Evolutionary conservation across 2,888 invertebrate species (phyloP).

Genomic region (Chirona hameri): DNA sequence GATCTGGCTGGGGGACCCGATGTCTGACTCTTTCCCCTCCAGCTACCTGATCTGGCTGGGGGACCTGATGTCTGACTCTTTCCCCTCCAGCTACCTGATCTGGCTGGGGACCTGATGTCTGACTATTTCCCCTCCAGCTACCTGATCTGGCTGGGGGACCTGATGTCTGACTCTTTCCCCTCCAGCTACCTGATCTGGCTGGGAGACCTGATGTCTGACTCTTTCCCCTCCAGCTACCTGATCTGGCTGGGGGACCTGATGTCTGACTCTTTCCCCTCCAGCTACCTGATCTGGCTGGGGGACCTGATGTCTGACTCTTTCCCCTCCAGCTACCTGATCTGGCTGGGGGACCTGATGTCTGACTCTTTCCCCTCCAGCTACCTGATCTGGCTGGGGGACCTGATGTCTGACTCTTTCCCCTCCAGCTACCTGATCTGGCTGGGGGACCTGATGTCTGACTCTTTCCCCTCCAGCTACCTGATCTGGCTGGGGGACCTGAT

Average conservation of each 20-base stretch:
- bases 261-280: slow-evolving; percentile 44
- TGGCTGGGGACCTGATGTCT: slow-evolving; percentile 80
- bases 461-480: slow-evolving; percentile 60
- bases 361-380: slow-evolving; percentile 55
- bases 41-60: slow-evolving; percentile 90
- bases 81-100: slow-evolving; percentile 67
- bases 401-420: slow-evolving; percentile 50
- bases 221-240: slow-evolving; percentile 60
- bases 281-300: slow-evolving; percentile 91
- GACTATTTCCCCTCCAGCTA: slow-evolving; percentile 55
- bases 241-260: slow-evolving; percentile 90
- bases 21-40: slow-evolving; percentile 31
- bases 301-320: slow-evolving; percentile 55
- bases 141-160: slow-evolving; percentile 89
- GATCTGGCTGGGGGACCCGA: slow-evolving; percentile 90
- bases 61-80: slow-evolving; percentile 59
- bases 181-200: slow-evolving; percentile 83
- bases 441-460: slow-evolving; percentile 65
- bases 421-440: slow-evolving; percentile 83
- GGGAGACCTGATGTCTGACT: slow-evolving; percentile 65
- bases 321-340: slow-evolving; percentile 71
- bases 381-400: slow-evolving; percentile 89
- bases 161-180: slow-evolving; percentile 50
- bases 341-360: slow-evolving; percentile 78
- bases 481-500: slow-evolving; percentile 90